Percentiles rank a stretch among this genome's conserved stretches.
Conservation (phyloP, 2,113 vertebrate genomes). For the Dipodomys ordii region DNA sequence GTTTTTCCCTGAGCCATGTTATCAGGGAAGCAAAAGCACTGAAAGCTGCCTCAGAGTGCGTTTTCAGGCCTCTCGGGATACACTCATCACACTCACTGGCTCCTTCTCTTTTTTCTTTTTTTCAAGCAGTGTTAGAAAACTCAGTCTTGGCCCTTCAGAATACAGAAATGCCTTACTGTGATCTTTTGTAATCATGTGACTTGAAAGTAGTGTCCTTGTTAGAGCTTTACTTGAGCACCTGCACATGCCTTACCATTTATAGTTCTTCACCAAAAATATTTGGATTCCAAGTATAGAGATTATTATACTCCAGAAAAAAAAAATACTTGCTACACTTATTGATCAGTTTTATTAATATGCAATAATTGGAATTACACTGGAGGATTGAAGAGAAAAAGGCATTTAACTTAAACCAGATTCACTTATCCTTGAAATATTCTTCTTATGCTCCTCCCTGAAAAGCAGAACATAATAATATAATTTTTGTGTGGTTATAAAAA, state of each 20-base stretch:
- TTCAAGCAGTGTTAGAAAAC: too few relatives aligned
- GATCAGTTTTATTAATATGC: neutral
- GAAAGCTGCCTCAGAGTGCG: neutral
- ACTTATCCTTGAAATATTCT: conserved; percentile 33
- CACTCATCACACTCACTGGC: neutral
- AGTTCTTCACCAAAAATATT: conserved; percentile 10
- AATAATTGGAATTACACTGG: conserved; percentile 19
- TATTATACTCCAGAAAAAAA: neutral
- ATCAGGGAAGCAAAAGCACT: neutral
- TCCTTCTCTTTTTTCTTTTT: too few relatives aligned
- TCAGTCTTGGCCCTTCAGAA: neutral
- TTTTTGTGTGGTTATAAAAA: neutral
- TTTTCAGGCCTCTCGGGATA: neutral
- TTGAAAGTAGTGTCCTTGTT: neutral
- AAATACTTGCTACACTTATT: neutral
- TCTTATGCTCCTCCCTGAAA: neutral
- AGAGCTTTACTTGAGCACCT: neutral
- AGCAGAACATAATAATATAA: neutral
- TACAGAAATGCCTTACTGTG: neutral
- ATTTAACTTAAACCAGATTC: conserved; percentile 17
- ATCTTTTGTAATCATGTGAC: neutral
- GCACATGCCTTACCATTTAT: neutral
- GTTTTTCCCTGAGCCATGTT: neutral
- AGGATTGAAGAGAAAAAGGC: neutral
- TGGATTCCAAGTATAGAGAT: neutral